A percentile compares a stretch with the other conserved stretches of the same genome.
phyloP scores from a whole-genome alignment of 2,888 invertebrate genomes.

The Pandemis corylana region DNA sequence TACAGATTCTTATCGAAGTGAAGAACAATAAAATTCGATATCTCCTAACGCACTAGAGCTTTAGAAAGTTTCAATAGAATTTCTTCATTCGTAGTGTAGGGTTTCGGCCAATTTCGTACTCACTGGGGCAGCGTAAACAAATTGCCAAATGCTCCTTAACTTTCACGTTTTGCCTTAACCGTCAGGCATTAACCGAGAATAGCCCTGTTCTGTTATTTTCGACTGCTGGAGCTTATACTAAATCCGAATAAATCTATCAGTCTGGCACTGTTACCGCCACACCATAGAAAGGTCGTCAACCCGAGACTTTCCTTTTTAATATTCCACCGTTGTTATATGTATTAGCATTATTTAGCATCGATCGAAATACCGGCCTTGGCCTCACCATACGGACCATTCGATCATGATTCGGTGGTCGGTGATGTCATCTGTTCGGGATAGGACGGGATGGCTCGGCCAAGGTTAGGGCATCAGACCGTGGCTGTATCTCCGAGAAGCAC shows the following conservation, averaged over 20 bases:
- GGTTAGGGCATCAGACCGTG: conserved; percentile 79
- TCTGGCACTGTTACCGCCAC: conserved; percentile 60
- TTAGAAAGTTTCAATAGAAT: conserved; percentile 51
- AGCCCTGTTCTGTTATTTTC: conserved; percentile 13
- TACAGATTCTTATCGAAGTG: conserved; percentile 64
- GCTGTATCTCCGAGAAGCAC: conserved; percentile 67
- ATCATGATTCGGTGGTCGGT: conserved; percentile 60
- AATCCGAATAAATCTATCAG: conserved; percentile 65
- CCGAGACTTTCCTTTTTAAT: conserved; percentile 78
- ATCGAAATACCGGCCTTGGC: conserved; percentile 73
- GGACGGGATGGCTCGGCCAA: conserved; percentile 77
- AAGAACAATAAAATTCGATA: conserved; percentile 54
- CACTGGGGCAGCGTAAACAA: conserved; percentile 4
- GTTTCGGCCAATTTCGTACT: neutral
- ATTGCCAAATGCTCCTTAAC: neutral
- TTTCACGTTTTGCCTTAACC: neutral
- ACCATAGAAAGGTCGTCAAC: conserved; percentile 69
- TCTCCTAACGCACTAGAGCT: conserved; percentile 50
- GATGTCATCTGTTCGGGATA: conserved; percentile 74
- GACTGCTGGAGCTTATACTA: conserved; percentile 38
- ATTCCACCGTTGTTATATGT: conserved; percentile 57
- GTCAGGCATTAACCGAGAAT: conserved; percentile 20
- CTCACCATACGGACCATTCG: conserved; percentile 56
- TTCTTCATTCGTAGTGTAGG: conserved; percentile 6
- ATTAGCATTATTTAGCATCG: conserved; percentile 65